A percentile compares a stretch with the other conserved stretches of the same genome.
phyloP scores from a whole-genome alignment of 1,140 invertebrate species.

The Papilio polyxenes region DNA sequence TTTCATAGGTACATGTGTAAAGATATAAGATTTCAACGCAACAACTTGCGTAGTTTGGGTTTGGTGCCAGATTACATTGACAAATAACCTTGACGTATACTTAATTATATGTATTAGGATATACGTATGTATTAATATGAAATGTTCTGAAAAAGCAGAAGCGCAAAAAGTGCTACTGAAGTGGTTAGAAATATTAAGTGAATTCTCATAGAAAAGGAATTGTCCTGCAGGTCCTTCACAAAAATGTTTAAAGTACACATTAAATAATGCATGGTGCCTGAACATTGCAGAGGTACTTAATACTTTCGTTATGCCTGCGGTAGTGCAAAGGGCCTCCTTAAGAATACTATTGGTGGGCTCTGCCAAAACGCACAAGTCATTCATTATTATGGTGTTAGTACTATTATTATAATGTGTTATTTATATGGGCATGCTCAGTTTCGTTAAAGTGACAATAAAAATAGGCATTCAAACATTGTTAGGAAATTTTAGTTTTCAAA shows the following conservation, averaged over 20 bases:
- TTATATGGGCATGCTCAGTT: no score
- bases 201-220: background rate
- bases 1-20: conserved; percentile 23
- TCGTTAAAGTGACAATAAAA: no score
- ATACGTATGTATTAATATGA: background rate
- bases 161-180: background rate
- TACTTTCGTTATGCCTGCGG: no score
- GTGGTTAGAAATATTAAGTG: background rate
- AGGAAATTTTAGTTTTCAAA: no score
- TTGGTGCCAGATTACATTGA: background rate
- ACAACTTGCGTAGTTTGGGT: conserved; percentile 6
- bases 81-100: background rate
- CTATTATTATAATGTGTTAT: no score
- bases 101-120: background rate
- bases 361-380: no score
- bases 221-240: background rate
- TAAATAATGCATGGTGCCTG: background rate
- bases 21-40: conserved; percentile 21
- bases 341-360: no score
- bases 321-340: no score
- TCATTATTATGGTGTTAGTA: no score
- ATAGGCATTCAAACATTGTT: no score
- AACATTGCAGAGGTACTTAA: no score
- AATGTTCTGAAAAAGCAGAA: background rate
- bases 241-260: background rate